Percentiles rank a stretch among this genome's conserved stretches.
Evolutionary conservation across 2,888 invertebrate species (phyloP).

Genomic region (Hoplodrina blanda): DNA sequence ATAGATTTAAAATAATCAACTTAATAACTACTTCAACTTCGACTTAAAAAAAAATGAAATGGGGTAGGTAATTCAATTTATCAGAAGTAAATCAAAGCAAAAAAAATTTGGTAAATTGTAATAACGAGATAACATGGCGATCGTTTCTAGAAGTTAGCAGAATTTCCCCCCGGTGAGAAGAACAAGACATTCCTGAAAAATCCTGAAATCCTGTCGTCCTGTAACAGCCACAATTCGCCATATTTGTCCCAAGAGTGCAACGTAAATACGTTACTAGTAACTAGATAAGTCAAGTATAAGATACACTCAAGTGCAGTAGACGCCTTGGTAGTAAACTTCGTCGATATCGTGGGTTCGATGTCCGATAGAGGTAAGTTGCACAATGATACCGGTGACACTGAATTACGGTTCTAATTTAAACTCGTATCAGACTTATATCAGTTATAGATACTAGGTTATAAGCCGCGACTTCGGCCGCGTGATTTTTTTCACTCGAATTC

Average conservation of each 20-base stretch:
- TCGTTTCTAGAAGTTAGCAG: too few relatives aligned
- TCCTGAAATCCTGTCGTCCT: conserved; percentile 9
- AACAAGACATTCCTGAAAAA: conserved; percentile 3
- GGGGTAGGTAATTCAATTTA: too few relatives aligned
- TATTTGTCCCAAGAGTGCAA: conserved; percentile 58
- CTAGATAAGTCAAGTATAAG: conserved; percentile 58
- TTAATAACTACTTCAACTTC: too few relatives aligned
- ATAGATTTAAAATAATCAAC: too few relatives aligned
- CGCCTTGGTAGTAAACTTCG: conserved; percentile 89
- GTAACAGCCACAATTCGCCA: conserved; percentile 40
- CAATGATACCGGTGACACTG: conserved; percentile 79
- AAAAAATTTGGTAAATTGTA: too few relatives aligned
- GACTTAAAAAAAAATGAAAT: too few relatives aligned
- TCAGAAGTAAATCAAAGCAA: too few relatives aligned
- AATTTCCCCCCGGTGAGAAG: too few relatives aligned
- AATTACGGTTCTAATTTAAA: conserved; percentile 70
- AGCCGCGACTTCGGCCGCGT: too few relatives aligned
- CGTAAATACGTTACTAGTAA: conserved; percentile 53
- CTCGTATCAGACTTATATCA: conserved; percentile 50
- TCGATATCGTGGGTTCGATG: conserved; percentile 80
- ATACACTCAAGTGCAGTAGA: conserved; percentile 67
- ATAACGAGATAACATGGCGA: too few relatives aligned
- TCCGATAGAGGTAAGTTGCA: conserved; percentile 73
- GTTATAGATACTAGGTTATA: conserved; percentile 18
- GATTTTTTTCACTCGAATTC: too few relatives aligned